Evolutionary conservation across 2,797 vertebrate species (phyloP).

Genomic region (Falco berigora): DNA sequence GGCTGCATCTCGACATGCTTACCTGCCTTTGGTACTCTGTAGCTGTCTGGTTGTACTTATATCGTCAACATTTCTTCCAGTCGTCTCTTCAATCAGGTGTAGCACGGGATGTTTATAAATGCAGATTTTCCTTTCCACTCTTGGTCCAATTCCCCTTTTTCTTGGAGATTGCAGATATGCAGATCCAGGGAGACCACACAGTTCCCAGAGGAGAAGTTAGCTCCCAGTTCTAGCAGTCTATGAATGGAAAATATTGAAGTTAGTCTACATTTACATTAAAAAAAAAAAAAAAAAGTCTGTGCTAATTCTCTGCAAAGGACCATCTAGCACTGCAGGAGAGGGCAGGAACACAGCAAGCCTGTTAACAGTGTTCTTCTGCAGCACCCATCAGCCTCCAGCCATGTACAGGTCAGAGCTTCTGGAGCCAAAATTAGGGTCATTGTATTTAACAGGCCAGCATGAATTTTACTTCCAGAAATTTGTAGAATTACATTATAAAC

Average conservation of each 20-base stretch:
- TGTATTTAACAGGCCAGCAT: neutral
- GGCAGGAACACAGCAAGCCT: neutral
- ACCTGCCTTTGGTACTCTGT: neutral
- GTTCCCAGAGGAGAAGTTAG: neutral
- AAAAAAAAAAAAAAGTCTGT: neutral
- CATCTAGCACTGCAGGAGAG: neutral
- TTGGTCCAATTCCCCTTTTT: neutral
- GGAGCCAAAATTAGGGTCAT: neutral
- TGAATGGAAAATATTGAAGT: neutral
- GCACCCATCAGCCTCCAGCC: neutral
- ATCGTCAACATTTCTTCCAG: neutral
- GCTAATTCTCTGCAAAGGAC: neutral
- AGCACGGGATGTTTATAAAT: neutral
- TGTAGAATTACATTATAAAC: neutral
- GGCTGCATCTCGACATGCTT: neutral
- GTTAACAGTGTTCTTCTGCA: accelerated
- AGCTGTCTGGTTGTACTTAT: neutral
- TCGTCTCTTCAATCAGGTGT: neutral
- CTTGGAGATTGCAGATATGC: neutral
- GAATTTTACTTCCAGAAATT: neutral
- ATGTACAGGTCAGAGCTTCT: neutral
- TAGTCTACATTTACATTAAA: neutral
- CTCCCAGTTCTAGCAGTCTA: neutral
- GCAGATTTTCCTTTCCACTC: neutral
- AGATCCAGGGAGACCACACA: neutral